phyloP scores from a whole-genome alignment of 2,797 vertebrate species.

The Hylomyscus alleni region DNA sequence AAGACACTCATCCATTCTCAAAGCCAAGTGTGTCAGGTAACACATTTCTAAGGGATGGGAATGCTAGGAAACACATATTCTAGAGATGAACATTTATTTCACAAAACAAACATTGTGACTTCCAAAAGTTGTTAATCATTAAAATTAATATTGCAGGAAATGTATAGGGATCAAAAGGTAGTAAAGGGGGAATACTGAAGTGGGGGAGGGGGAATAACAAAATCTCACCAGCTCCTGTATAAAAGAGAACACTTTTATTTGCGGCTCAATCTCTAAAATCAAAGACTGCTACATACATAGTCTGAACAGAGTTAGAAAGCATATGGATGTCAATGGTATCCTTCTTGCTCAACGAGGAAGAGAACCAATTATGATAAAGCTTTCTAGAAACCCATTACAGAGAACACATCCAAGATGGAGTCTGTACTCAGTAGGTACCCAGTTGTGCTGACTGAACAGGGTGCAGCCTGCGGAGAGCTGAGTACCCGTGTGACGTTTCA shows the following conservation, averaged over 20 bases:
- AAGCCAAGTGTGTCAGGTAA: neutral
- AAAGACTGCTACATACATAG: neutral
- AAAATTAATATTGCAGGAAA: neutral
- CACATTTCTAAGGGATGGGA: neutral
- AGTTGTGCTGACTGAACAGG: neutral
- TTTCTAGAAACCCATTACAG: neutral
- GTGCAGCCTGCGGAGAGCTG: neutral
- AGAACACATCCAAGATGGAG: neutral
- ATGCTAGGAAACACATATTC: neutral
- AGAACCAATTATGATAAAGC: neutral
- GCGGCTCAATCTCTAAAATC: neutral
- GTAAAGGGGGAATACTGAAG: neutral
- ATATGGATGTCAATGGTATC: neutral
- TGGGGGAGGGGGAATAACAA: neutral
- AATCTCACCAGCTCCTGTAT: neutral
- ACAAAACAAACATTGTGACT: neutral
- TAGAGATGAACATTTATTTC: neutral
- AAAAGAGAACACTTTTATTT: neutral
- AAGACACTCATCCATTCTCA: neutral
- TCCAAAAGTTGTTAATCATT: neutral
- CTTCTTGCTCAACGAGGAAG: neutral
- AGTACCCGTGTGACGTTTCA: neutral
- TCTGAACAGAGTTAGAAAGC: neutral
- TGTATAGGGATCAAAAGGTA: neutral
- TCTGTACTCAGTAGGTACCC: neutral